phyloP scores from a whole-genome alignment of 2,797 vertebrate species.

The Anguilla marmorata region DNA sequence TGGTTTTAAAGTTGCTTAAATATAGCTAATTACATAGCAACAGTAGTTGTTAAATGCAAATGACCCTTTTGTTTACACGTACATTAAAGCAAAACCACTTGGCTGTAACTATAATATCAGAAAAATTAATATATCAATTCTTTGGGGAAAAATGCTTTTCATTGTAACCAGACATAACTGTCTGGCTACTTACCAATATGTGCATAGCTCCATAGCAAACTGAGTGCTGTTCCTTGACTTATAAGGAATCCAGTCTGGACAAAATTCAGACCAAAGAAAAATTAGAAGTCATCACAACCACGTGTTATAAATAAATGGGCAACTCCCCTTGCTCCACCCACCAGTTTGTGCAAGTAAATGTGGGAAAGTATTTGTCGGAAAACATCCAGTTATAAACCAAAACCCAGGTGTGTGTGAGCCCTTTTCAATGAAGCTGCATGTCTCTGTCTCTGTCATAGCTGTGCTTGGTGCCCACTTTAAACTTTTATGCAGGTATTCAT shows the following conservation, averaged over 20 bases:
- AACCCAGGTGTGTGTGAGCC: neutral
- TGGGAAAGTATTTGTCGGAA: neutral
- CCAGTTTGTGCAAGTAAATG: slow-evolving; percentile 3
- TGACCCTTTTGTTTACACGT: slow-evolving; percentile 9
- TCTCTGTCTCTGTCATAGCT: neutral
- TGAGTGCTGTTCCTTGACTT: slow-evolving; percentile 26
- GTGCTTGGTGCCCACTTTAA: neutral
- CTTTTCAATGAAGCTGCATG: neutral
- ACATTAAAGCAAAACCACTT: slow-evolving; percentile 29
- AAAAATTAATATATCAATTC: slow-evolving; percentile 9
- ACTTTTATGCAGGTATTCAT: neutral
- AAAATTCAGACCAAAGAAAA: neutral
- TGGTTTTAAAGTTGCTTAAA: neutral
- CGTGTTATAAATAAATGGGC: slow-evolving; percentile 19
- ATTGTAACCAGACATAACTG: neutral
- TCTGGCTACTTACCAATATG: slow-evolving; percentile 23
- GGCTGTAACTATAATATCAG: slow-evolving; percentile 19
- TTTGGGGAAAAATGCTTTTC: neutral
- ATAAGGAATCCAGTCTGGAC: slow-evolving; percentile 27
- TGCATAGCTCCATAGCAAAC: neutral
- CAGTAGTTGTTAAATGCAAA: neutral
- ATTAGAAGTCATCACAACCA: neutral
- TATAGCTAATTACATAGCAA: neutral
- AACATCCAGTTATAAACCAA: neutral
- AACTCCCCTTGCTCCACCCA: neutral